Evolutionary conservation across 2,888 invertebrate species (phyloP).

Genomic region (Melinopterus prodromus): DNA sequence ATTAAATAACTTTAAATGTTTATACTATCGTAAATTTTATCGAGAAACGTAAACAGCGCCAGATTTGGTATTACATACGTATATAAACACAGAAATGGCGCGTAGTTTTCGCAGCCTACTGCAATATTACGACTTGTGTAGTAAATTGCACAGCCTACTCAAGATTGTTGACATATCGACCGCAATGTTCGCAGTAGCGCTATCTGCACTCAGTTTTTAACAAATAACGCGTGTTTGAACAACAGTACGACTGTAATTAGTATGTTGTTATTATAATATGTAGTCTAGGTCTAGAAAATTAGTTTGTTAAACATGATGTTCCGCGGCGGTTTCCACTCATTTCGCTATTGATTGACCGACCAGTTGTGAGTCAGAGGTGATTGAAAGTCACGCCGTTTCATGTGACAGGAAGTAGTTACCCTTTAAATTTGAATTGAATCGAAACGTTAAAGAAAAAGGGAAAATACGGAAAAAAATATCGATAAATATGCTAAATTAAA

Average conservation of each 20-base stretch:
- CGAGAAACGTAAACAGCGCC: not conserved
- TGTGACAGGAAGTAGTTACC: not conserved
- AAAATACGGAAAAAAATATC: not conserved
- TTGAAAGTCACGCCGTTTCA: not conserved
- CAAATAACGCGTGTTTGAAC: not conserved
- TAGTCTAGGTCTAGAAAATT: not conserved
- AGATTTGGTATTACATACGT: not conserved
- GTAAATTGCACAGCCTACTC: not conserved
- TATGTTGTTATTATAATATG: not conserved
- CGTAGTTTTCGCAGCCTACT: not conserved
- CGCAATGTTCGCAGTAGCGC: not conserved
- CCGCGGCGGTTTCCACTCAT: not conserved
- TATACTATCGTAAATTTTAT: not conserved
- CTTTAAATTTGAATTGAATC: not conserved
- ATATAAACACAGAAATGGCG: not conserved
- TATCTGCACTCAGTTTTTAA: not conserved
- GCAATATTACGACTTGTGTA: not conserved
- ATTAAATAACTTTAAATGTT: not conserved
- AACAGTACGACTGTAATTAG: not conserved
- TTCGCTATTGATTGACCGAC: not conserved
- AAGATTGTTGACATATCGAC: slow-evolving; percentile 4
- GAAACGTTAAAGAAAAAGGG: not conserved
- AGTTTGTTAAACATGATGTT: not conserved
- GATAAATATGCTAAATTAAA: not conserved
- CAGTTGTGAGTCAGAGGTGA: not conserved